Evolutionary conservation across 1,140 invertebrate genomes (phyloP).

Genomic region (Drosophila saltans): DNA sequence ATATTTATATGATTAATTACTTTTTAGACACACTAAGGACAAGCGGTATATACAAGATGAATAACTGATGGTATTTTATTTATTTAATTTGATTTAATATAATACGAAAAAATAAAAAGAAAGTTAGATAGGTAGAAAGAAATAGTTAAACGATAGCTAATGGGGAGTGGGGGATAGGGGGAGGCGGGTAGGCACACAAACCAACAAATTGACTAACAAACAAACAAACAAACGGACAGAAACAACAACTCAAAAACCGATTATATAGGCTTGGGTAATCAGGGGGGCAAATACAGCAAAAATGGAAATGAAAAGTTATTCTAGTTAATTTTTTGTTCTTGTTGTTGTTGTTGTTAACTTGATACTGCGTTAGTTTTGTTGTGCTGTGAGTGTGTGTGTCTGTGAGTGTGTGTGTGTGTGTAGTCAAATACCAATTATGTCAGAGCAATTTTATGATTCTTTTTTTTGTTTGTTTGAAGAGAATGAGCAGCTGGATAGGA

Average conservation of each 20-base stretch:
- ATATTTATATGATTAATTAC: neutral
- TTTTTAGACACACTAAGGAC: conserved; percentile 67
- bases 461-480: conserved; percentile 1
- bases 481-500: conserved; percentile 27
- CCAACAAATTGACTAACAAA: conserved; percentile 50
- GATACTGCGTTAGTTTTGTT: conserved; percentile 28
- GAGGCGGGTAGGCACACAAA: conserved; percentile 49
- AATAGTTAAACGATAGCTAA: conserved; percentile 52
- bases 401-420: conserved; percentile 37
- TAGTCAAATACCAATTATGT: conserved; percentile 78
- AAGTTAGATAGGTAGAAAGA: conserved; percentile 40
- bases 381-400: conserved; percentile 25
- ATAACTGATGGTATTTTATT: conserved; percentile 31
- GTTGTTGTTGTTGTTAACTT: conserved; percentile 25
- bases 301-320: conserved; percentile 48
- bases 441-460: conserved; percentile 54
- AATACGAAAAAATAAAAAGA: conserved; percentile 33
- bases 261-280: conserved; percentile 34
- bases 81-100: conserved; percentile 35
- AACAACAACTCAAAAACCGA: conserved; percentile 67
- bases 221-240: conserved; percentile 73
- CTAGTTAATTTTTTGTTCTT: conserved; percentile 40
- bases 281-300: conserved; percentile 45
- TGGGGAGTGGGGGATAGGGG: neutral
- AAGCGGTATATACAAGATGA: conserved; percentile 77